These are phyloP conservation scores for Florisuga fusca DNA, from an alignment of 2,797 vertebrate genomes.

Conservation along the genomic window DNA sequence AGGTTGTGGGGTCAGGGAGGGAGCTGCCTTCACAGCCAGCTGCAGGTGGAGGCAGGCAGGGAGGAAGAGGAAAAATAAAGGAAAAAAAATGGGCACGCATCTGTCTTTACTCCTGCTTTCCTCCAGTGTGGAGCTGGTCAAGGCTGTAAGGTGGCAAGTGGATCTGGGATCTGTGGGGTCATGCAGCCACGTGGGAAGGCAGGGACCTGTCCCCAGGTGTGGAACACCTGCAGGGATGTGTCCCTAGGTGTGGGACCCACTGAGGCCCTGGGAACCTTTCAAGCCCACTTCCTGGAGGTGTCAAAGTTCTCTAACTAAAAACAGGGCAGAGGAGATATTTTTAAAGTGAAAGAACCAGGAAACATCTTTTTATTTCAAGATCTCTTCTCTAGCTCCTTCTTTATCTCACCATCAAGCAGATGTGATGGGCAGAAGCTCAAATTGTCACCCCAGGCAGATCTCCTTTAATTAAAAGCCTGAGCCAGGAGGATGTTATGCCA, in stretches of 20 bases:
- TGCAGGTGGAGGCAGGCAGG: background rate
- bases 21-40: background rate
- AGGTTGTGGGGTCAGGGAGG: background rate
- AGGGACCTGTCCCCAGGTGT: background rate
- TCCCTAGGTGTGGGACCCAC: background rate
- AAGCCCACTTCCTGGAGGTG: background rate
- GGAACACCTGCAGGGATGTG: background rate
- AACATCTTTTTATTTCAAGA: background rate
- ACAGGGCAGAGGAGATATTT: background rate
- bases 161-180: background rate
- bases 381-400: background rate
- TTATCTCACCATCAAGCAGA: background rate
- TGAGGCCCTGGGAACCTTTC: background rate
- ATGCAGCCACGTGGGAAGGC: background rate
- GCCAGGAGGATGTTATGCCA: background rate
- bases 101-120: background rate
- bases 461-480: background rate
- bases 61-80: background rate
- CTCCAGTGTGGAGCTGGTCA: fast-evolving
- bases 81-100: background rate
- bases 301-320: background rate
- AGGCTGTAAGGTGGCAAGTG: background rate
- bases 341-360: background rate
- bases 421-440: background rate
- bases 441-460: background rate